A percentile compares a stretch with the other conserved stretches of the same genome.
These are phyloP conservation scores for Coelopa pilipes DNA, from an alignment of 2,888 invertebrate species.

Conservation along the genomic window DNA sequence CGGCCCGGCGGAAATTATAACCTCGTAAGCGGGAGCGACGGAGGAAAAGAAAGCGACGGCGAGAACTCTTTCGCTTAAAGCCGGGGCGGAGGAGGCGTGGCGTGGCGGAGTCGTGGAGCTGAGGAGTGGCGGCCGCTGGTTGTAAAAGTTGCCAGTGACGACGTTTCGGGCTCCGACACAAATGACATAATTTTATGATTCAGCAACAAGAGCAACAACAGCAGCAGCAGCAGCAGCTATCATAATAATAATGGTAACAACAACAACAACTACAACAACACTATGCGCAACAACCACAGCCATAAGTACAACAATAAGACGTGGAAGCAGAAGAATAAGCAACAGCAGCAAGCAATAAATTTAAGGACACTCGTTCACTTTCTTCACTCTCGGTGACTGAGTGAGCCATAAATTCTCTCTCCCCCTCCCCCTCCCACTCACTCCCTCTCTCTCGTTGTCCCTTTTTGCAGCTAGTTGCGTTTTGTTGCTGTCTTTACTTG, in stretches of 20 bases:
- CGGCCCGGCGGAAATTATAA: not conserved
- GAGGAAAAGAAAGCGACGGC: not conserved
- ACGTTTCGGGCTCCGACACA: constrained; percentile 26
- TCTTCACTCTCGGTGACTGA: constrained; percentile 20
- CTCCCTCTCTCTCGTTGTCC: not conserved
- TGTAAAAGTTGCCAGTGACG: too few species aligned
- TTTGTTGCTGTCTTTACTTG: too few species aligned
- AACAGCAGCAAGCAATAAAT: not conserved
- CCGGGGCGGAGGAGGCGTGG: too few species aligned
- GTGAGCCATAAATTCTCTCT: constrained; percentile 27
- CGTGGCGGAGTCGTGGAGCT: too few species aligned
- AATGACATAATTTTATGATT: constrained; percentile 40
- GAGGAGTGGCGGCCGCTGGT: too few species aligned
- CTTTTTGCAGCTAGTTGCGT: not conserved
- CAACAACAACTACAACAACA: not conserved
- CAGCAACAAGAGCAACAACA: constrained; percentile 6
- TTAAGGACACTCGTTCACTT: constrained; percentile 13
- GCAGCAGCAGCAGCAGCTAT: not conserved
- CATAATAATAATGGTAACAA: not conserved
- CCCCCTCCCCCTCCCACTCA: not conserved
- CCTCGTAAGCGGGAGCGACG: not conserved
- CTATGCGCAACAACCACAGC: not conserved
- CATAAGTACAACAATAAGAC: not conserved
- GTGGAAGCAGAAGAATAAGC: not conserved
- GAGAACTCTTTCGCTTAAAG: not conserved